phyloP scores from a whole-genome alignment of 2,113 vertebrate genomes.

The Mormyrus lacerda region DNA sequence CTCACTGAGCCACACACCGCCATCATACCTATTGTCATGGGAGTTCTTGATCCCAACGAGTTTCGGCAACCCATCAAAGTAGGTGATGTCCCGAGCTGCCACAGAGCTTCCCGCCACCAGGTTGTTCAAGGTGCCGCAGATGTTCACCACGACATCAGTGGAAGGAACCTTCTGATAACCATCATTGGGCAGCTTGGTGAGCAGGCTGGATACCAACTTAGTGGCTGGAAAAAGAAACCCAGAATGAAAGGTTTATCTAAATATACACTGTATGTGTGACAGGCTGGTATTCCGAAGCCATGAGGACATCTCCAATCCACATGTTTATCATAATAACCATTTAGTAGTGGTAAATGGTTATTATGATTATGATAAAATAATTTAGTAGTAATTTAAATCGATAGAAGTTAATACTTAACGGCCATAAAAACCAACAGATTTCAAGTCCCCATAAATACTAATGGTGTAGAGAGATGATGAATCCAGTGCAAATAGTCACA shows the following conservation, averaged over 20 bases:
- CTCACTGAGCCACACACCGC: not conserved
- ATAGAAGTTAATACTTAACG: slow-evolving; percentile 14
- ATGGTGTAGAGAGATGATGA: not conserved
- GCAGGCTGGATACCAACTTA: slow-evolving; percentile 77
- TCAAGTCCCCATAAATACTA: not conserved
- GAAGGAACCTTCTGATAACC: slow-evolving; percentile 66
- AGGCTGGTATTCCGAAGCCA: not conserved
- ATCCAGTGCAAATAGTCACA: slow-evolving; percentile 37
- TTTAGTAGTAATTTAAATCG: not conserved
- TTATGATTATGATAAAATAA: too few species aligned
- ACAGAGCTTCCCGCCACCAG: slow-evolving; percentile 77
- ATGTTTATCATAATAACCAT: not conserved
- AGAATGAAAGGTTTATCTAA: slow-evolving; percentile 22
- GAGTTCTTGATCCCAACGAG: slow-evolving; percentile 83
- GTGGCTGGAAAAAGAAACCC: slow-evolving; percentile 62
- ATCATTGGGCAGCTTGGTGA: slow-evolving; percentile 76
- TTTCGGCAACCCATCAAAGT: slow-evolving; percentile 83
- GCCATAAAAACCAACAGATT: not conserved
- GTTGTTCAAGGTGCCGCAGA: slow-evolving; percentile 84
- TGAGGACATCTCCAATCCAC: not conserved
- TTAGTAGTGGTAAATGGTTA: too few species aligned
- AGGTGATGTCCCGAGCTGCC: slow-evolving; percentile 81
- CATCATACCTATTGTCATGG: slow-evolving; percentile 71
- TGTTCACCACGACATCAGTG: slow-evolving; percentile 76
- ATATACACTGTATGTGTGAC: not conserved